Evolutionary conservation across 2,797 vertebrate genomes (phyloP).

Genomic region (Clarias laeviceps): DNA sequence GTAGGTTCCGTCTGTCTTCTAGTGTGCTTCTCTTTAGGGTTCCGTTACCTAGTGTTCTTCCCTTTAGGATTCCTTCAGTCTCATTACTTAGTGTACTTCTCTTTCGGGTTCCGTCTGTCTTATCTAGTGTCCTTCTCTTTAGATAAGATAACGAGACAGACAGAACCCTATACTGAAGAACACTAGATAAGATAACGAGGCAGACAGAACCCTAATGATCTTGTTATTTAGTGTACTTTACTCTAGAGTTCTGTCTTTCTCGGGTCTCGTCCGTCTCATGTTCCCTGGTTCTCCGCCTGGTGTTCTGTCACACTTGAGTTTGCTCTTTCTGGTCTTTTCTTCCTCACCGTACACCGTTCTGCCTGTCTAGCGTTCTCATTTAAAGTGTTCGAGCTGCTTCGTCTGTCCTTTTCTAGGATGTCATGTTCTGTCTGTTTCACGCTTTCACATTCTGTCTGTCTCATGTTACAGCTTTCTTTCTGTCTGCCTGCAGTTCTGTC

Average conservation of each 20-base stretch:
- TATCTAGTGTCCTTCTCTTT: too few relatives aligned
- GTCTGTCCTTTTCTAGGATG: background rate
- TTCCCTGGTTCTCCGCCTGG: background rate
- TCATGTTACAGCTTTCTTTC: background rate
- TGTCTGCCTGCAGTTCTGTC: background rate
- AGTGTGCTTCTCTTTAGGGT: background rate
- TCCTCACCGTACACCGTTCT: background rate
- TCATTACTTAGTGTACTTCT: background rate
- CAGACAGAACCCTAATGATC: background rate
- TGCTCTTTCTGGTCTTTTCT: background rate
- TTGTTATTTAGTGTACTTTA: background rate
- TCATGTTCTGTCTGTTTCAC: too few relatives aligned
- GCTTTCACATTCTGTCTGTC: too few relatives aligned
- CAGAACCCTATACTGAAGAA: too few relatives aligned
- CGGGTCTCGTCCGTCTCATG: background rate
- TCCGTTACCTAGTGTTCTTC: background rate
- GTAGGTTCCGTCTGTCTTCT: background rate
- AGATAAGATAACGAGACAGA: too few relatives aligned
- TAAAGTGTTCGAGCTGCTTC: background rate
- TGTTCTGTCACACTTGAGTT: background rate
- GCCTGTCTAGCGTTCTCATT: background rate
- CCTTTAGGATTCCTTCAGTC: background rate
- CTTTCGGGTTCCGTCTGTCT: background rate
- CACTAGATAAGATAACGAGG: too few relatives aligned
- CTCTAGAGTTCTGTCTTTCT: background rate